Base-by-base conservation (phyloP, 2,888 invertebrate species). In the Drosophila maculinotata region DNA sequence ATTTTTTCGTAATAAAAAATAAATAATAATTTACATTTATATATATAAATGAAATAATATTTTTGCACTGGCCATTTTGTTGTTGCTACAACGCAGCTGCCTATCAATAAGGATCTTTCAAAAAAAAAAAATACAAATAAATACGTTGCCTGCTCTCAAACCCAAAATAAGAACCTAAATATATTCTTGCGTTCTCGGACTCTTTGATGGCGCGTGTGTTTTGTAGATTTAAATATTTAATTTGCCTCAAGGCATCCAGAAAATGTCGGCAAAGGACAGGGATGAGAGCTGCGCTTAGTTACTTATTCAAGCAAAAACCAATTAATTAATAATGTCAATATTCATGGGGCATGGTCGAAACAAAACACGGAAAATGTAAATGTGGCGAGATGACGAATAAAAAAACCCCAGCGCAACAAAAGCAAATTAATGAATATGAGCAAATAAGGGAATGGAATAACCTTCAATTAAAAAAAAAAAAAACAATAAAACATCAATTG, bases 321-420 rank as follows among this genome's bases (percentile, higher is more conserved):
- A 84, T 83, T 87, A 80, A 83, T 83, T 87, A 87, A 75, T 79
- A 87, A 67, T 74, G 81, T 81, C 84, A 87, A 87, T 81, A 83
- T 83, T 68, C 80, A 54, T 15, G 39, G 35, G 41, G 28, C 58
- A 38, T 36, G 49, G 38, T 35, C 26, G 12, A 31, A 12, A 20
- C 8, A 45, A 47, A 38, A 12, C 31, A 33, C 10, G 9, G 35
- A 10, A 38, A 35, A 26, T 9, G 33, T 28, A 35, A 45, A 45
- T 15, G 26, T 36, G 4, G 5, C 4, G 7, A 23, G 39, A 23
- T 25, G 9, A 15, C 14, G n/a, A 17, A 45, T 38, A 17, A 8
- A 28, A 48, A 25, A 14, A 31, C 35, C 15, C 12, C 20, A 33
- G 6, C 7, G 15, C 36, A 23, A 14, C 5, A 9, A 41, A 12